Evolutionary conservation across 1,140 invertebrate species (phyloP).

Genomic region (Lutraria rhynchaena): DNA sequence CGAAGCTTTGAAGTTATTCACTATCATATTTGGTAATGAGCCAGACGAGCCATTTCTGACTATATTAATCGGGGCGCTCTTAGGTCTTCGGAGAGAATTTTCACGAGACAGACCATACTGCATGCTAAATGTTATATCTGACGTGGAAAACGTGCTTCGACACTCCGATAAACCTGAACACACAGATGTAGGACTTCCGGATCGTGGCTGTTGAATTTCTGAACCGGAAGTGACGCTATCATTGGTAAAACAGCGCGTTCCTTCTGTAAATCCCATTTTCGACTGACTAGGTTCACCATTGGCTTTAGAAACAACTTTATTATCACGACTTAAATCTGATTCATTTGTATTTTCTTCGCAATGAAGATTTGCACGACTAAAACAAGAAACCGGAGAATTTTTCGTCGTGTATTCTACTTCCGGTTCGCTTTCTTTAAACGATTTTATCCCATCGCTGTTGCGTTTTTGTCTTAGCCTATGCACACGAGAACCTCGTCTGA

Average conservation of each 20-base stretch:
- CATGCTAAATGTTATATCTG: conserved; percentile 68
- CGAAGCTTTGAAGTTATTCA: conserved; percentile 76
- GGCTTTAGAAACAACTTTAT: neutral
- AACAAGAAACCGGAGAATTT: conserved; percentile 21
- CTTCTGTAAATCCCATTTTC: neutral
- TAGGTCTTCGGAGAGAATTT: conserved; percentile 57
- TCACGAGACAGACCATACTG: conserved; percentile 39
- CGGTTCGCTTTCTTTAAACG: neutral
- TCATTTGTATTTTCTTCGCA: conserved; percentile 8
- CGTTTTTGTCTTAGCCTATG: neutral
- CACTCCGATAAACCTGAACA: conserved; percentile 52
- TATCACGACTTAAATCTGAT: neutral
- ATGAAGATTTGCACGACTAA: neutral
- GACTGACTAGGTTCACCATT: neutral
- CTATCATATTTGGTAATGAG: conserved; percentile 72
- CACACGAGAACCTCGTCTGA: conserved; percentile 22
- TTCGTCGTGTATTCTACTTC: neutral
- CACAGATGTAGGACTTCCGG: conserved; percentile 38
- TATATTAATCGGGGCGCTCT: conserved; percentile 62
- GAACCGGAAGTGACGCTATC: neutral
- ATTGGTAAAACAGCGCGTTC: neutral
- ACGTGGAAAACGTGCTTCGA: conserved; percentile 64
- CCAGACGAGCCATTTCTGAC: conserved; percentile 58
- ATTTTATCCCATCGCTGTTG: conserved; percentile 14
- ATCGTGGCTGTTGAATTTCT: conserved; percentile 25